Evolutionary conservation across 2,797 vertebrate species (phyloP).

Genomic region (Mionectes olivaceus): DNA sequence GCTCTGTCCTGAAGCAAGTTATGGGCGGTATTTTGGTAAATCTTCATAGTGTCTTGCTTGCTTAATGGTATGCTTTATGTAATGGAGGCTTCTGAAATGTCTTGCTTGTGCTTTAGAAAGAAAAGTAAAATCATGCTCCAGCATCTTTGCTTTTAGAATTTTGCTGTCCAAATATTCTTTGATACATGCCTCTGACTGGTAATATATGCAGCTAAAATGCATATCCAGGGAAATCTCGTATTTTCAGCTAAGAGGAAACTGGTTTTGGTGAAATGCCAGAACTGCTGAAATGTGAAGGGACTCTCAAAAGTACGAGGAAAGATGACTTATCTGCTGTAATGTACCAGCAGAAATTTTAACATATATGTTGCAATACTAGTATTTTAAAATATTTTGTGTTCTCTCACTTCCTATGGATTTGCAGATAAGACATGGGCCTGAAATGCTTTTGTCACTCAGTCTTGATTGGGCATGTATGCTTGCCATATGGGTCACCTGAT

Average conservation of each 20-base stretch:
- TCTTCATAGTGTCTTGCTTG: neutral
- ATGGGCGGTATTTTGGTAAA: neutral
- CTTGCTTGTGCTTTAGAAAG: neutral
- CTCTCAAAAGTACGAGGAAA: neutral
- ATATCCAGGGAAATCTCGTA: neutral
- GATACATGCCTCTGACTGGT: neutral
- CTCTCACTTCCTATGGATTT: neutral
- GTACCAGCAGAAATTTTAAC: neutral
- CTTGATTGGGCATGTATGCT: neutral
- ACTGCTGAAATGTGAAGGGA: neutral
- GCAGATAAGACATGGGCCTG: neutral
- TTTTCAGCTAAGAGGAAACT: neutral
- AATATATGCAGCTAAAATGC: neutral
- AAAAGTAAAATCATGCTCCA: neutral
- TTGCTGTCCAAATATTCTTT: neutral
- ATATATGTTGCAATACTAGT: neutral
- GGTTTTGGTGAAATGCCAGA: neutral
- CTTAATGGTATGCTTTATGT: neutral
- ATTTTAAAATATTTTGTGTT: neutral
- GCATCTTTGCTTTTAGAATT: neutral
- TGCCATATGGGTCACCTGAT: neutral
- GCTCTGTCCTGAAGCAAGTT: neutral
- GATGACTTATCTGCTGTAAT: neutral
- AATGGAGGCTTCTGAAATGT: neutral
- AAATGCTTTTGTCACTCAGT: neutral